Percentiles rank a stretch among this genome's conserved stretches.
Evolutionary conservation across 2,113 vertebrate species (phyloP).

Genomic region (Suncus etruscus): DNA sequence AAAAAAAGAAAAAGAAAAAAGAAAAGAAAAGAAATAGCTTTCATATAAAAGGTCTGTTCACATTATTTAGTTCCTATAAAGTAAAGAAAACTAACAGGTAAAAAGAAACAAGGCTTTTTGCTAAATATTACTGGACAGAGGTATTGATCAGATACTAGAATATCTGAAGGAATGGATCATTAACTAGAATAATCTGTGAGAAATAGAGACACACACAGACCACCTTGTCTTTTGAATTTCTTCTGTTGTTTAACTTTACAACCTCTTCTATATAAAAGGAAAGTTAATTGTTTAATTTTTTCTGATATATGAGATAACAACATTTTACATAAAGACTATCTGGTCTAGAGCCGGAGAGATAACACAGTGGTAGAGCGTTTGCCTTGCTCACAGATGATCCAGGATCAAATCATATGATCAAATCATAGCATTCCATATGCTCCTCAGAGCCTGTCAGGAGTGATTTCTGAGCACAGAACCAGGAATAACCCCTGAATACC

Average conservation of each 20-base stretch:
- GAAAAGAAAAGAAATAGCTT: background rate
- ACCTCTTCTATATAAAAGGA: background rate
- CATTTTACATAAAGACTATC: too few species aligned
- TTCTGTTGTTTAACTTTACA: background rate
- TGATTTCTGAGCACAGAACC: too few species aligned
- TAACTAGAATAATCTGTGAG: background rate
- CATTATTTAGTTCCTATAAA: too few species aligned
- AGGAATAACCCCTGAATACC: too few species aligned
- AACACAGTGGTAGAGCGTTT: too few species aligned
- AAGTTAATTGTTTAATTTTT: background rate
- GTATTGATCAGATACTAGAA: background rate
- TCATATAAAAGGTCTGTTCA: too few species aligned
- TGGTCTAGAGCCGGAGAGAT: too few species aligned
- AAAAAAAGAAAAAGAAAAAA: too few species aligned
- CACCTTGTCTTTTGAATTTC: background rate
- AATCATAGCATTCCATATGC: too few species aligned
- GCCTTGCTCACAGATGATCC: too few species aligned
- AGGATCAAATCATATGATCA: too few species aligned
- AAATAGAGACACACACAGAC: background rate
- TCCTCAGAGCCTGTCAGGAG: too few species aligned
- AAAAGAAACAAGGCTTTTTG: background rate
- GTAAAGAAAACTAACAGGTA: background rate
- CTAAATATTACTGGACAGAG: background rate
- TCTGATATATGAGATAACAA: background rate
- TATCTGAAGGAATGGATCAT: background rate